Evolutionary conservation across 2,888 invertebrate genomes (phyloP).

Genomic region (Alviniconcha strummeri): DNA sequence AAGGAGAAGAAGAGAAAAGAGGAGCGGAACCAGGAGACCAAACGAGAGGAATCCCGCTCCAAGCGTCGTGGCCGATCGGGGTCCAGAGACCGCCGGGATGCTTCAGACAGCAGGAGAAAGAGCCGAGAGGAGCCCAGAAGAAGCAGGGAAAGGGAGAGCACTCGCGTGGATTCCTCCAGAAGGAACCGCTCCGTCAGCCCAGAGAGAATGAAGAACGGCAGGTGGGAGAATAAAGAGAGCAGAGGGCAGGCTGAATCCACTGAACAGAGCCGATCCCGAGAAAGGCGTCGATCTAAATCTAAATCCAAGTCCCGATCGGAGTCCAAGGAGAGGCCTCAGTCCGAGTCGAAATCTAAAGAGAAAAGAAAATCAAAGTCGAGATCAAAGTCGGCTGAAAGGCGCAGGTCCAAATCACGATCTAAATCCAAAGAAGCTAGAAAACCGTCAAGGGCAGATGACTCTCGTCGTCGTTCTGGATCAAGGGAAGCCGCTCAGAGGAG

Average conservation of each 20-base stretch:
- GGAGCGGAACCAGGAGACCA: slow-evolving; percentile 21
- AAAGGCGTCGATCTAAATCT: slow-evolving; percentile 12
- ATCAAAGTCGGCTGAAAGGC: slow-evolving; percentile 18
- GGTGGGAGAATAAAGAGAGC: not conserved
- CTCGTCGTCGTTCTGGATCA: slow-evolving; percentile 14
- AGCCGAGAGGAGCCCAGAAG: slow-evolving; percentile 3
- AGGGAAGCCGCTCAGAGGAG: slow-evolving; percentile 8
- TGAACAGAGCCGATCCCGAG: slow-evolving; percentile 18
- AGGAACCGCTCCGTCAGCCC: slow-evolving; percentile 6
- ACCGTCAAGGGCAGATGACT: not conserved
- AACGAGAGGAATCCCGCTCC: slow-evolving; percentile 17
- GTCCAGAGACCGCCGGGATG: slow-evolving; percentile 19
- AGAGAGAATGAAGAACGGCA: slow-evolving; percentile 4
- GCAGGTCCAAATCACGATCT: slow-evolving; percentile 20
- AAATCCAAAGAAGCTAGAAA: slow-evolving; percentile 22
- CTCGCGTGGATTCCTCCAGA: slow-evolving; percentile 10
- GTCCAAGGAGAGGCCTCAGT: slow-evolving; percentile 1
- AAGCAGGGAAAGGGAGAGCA: not conserved
- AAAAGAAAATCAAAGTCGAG: slow-evolving; percentile 24
- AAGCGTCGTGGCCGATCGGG: not conserved
- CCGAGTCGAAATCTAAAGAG: slow-evolving; percentile 16
- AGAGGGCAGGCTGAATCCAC: not conserved
- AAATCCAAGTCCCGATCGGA: slow-evolving; percentile 1
- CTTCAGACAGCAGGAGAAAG: not conserved
- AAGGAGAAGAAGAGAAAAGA: slow-evolving; percentile 11